phyloP scores from a whole-genome alignment of 2,113 vertebrate species.

The Trinectes maculatus region DNA sequence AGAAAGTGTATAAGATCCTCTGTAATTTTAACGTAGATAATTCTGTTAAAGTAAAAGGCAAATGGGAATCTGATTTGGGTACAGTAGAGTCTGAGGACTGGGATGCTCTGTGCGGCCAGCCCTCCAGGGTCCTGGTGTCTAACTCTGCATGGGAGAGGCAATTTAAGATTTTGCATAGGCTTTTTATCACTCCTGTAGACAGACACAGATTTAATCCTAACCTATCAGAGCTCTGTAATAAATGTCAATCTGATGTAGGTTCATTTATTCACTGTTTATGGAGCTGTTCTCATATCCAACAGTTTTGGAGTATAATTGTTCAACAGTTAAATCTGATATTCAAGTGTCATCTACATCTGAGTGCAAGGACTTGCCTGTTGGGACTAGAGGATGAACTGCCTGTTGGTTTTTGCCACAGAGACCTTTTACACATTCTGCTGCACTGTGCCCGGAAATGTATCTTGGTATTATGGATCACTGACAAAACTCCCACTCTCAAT shows the following conservation, averaged over 20 bases:
- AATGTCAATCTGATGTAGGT: neutral
- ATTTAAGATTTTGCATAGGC: neutral
- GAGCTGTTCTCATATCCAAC: neutral
- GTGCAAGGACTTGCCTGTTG: neutral
- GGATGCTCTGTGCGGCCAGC: neutral
- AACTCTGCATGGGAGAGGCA: neutral
- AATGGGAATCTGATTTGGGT: neutral
- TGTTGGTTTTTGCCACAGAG: neutral
- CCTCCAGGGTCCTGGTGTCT: neutral
- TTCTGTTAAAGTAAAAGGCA: neutral
- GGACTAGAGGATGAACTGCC: neutral
- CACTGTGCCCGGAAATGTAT: neutral
- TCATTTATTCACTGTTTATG: neutral
- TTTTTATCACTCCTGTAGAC: neutral
- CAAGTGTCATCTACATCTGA: neutral
- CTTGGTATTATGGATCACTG: neutral
- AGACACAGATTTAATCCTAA: constrained; percentile 1
- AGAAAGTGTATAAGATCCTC: neutral
- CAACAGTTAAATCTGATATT: neutral
- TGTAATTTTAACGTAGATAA: neutral
- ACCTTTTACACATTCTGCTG: neutral
- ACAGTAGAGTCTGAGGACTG: neutral
- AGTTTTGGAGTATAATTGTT: neutral
- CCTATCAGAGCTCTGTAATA: neutral
- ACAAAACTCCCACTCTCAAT: neutral